Conservation (phyloP, 1,140 invertebrate species). For the Lordiphosa clarofinis region DNA sequence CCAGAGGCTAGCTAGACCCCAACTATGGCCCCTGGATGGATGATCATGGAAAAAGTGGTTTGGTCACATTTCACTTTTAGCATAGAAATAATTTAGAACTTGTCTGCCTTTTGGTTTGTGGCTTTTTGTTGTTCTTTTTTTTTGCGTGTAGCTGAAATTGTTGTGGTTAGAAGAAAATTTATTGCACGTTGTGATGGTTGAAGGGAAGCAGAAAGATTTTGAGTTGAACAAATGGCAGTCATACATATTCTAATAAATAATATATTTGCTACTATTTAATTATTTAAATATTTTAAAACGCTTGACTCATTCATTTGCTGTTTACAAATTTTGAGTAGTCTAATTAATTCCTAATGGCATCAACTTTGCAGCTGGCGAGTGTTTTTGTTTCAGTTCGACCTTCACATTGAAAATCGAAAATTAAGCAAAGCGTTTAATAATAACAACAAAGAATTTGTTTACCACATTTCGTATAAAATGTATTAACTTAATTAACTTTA, state of each 20-base stretch:
- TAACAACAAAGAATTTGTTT: background rate
- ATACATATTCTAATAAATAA: no score
- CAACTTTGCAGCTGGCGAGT: conserved; percentile 6
- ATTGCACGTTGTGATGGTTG: background rate
- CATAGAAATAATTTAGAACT: conserved; percentile 74
- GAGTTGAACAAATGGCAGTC: no score
- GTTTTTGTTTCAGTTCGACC: conserved; percentile 41
- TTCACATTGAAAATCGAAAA: conserved; percentile 68
- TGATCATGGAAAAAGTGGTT: conserved; percentile 53
- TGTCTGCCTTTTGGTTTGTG: conserved; percentile 32
- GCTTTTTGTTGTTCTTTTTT: background rate
- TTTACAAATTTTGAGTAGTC: background rate
- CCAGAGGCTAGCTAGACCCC: conserved; percentile 2
- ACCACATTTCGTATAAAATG: conserved; percentile 1
- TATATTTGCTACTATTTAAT: no score
- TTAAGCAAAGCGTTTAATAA: conserved; percentile 50
- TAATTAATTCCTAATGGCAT: conserved; percentile 10
- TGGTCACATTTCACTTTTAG: conserved; percentile 73
- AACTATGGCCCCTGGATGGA: conserved; percentile 6
- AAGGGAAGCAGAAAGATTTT: background rate
- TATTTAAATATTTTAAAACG: no score
- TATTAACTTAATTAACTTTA: conserved; percentile 2
- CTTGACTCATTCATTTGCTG: no score
- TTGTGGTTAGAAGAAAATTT: conserved; percentile 6
- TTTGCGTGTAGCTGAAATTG: background rate